These are phyloP conservation scores for Sinocyclocheilus grahami DNA, from an alignment of 2,113 vertebrate genomes.

Conservation along the genomic window DNA sequence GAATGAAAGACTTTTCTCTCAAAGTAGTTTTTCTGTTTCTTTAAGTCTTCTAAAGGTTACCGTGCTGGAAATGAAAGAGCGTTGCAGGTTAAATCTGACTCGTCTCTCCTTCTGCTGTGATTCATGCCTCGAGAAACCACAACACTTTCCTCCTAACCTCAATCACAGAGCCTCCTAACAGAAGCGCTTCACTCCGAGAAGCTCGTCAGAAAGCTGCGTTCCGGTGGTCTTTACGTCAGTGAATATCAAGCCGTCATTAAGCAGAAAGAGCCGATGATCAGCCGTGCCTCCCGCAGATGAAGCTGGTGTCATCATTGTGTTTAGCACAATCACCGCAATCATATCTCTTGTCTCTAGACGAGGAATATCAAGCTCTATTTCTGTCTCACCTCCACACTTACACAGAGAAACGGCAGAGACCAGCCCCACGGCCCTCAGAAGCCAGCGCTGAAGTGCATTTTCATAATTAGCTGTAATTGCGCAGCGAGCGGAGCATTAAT, in stretches of 20 bases:
- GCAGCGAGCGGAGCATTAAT: conserved; percentile 53
- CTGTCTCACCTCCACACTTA: not conserved
- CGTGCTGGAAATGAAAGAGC: not conserved
- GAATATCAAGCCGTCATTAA: not conserved
- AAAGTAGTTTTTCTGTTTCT: not conserved
- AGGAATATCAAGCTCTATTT: not conserved
- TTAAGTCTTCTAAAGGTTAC: not conserved
- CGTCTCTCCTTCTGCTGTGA: not conserved
- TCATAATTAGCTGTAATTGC: conserved; percentile 66
- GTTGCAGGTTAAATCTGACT: not conserved
- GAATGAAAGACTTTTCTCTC: too few relatives aligned
- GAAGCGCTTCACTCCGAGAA: conserved; percentile 40
- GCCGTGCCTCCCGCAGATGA: conserved; percentile 50
- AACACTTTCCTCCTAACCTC: not conserved
- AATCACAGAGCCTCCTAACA: not conserved
- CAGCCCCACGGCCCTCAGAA: conserved; percentile 22
- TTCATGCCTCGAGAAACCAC: not conserved
- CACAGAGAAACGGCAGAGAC: conserved; percentile 5
- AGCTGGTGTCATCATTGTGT: conserved; percentile 43
- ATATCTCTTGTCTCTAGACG: conserved; percentile 55
- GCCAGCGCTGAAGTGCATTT: conserved; percentile 58
- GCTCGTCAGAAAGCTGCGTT: conserved; percentile 14
- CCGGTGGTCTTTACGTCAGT: too few relatives aligned
- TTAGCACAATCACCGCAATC: conserved; percentile 60
- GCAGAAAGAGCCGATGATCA: conserved; percentile 45